These are phyloP conservation scores for Pangasianodon gigas DNA, from an alignment of 2,113 vertebrate genomes.

Conservation along the genomic window DNA sequence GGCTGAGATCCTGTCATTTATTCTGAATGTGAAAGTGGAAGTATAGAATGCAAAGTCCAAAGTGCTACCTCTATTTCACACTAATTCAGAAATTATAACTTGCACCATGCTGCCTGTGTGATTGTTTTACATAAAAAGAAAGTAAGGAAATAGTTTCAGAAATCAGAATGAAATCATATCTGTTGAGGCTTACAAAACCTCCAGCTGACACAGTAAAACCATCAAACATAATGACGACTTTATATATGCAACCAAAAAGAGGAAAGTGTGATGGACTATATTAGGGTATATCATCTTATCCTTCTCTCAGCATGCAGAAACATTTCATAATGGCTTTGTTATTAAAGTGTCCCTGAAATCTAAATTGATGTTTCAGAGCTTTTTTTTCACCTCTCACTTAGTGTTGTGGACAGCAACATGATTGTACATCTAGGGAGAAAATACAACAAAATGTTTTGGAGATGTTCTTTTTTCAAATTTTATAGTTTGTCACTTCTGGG, in stretches of 20 bases:
- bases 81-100: not conserved
- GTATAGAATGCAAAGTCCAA: constrained; percentile 22
- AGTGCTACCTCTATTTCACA: not conserved
- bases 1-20: constrained; percentile 42
- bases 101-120: not conserved
- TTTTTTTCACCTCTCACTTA: not conserved
- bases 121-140: not conserved
- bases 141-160: not conserved
- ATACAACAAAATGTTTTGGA: not conserved
- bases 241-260: not conserved
- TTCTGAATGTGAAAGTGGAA: constrained; percentile 7
- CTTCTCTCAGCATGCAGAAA: not conserved
- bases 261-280: not conserved
- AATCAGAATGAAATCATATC: not conserved
- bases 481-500: no score
- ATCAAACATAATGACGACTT: not conserved
- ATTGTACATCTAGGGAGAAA: not conserved
- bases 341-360: not conserved
- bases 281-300: not conserved
- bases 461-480: no score
- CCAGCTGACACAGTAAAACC: not conserved
- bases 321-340: not conserved
- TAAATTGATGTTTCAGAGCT: not conserved
- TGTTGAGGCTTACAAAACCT: not conserved
- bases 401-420: not conserved